Evolutionary conservation across 2,113 vertebrate genomes (phyloP).

Genomic region (Centropus bengalensis): DNA sequence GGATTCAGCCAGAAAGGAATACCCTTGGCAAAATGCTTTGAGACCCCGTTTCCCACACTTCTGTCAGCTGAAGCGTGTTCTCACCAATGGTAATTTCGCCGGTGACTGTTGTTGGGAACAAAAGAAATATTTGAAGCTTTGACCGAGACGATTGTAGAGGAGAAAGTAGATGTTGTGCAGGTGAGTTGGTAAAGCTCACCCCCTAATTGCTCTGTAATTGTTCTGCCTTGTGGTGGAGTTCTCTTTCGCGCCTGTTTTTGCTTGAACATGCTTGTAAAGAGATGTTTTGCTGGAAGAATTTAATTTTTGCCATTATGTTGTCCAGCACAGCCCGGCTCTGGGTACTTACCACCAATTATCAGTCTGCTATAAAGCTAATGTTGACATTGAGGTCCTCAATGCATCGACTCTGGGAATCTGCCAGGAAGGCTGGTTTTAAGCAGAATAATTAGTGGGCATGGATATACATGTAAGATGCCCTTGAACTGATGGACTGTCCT

Average conservation of each 20-base stretch:
- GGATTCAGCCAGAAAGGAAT: not conserved
- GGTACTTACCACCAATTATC: conserved; percentile 69
- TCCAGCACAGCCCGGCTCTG: conserved; percentile 48
- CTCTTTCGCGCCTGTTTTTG: not conserved
- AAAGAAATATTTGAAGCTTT: conserved; percentile 1
- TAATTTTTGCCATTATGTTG: conserved; percentile 65
- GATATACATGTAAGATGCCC: conserved; percentile 21
- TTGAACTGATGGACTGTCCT: conserved; percentile 57
- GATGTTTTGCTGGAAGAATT: conserved; percentile 50
- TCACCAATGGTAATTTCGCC: not conserved
- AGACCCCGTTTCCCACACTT: not conserved
- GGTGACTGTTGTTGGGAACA: not conserved
- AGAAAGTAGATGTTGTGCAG: conserved; percentile 36
- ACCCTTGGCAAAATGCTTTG: not conserved
- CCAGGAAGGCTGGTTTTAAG: conserved; percentile 56
- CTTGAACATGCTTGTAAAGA: not conserved
- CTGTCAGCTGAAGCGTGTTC: not conserved
- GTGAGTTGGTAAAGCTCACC: conserved; percentile 23
- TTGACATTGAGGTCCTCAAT: conserved; percentile 65
- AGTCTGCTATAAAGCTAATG: conserved; percentile 62
- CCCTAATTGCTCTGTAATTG: conserved; percentile 40
- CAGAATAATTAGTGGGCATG: conserved; percentile 60
- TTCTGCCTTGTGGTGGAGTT: not conserved
- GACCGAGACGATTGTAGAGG: not conserved
- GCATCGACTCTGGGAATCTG: conserved; percentile 59